phyloP scores from a whole-genome alignment of 2,888 invertebrate species.

The Fragum sueziense region DNA sequence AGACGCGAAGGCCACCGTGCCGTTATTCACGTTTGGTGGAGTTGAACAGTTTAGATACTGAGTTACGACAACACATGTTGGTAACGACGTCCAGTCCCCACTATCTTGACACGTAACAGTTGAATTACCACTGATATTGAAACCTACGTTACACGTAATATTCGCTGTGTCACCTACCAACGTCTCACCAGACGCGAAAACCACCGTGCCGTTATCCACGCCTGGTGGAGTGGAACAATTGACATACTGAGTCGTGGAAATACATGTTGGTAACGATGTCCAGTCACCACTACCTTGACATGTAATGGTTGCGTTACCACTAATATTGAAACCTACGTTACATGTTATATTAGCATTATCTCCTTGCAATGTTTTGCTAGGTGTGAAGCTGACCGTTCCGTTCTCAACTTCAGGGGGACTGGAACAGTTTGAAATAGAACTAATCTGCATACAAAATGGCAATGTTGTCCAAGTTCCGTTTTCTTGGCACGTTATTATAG shows the following conservation, averaged over 20 bases:
- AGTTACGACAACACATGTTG: background rate
- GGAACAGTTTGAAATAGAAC: background rate
- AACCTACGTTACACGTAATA: background rate
- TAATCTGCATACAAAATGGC: background rate
- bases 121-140: background rate
- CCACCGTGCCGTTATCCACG: background rate
- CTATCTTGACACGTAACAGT: background rate
- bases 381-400: background rate
- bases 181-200: background rate
- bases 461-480: background rate
- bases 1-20: background rate
- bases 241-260: background rate
- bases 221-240: background rate
- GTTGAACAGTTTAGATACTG: background rate
- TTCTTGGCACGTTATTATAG: background rate
- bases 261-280: background rate
- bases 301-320: background rate
- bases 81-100: background rate
- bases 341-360: background rate
- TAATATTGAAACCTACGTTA: background rate
- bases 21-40: background rate
- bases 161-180: background rate
- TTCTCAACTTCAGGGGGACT: background rate
- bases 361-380: background rate
- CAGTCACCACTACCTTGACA: background rate